phyloP scores from a whole-genome alignment of 2,113 vertebrate genomes.

The Macaca mulatta region DNA sequence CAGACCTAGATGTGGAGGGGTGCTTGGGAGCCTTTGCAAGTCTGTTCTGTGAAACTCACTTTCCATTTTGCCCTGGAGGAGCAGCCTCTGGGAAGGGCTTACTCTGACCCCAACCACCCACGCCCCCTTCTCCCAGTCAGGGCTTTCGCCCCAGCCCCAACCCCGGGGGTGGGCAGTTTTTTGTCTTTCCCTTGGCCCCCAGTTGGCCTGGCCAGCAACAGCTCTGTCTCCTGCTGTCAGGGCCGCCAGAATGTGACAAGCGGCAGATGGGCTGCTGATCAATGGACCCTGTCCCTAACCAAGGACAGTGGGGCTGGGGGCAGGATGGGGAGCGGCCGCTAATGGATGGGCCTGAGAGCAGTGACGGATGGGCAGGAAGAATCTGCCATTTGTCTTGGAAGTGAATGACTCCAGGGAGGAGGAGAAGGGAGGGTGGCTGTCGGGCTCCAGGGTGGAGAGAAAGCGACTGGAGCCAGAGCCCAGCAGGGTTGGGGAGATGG shows the following conservation, averaged over 20 bases:
- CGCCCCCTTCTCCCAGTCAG: not conserved
- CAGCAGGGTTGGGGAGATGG: not conserved
- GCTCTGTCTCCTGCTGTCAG: slow-evolving; percentile 88
- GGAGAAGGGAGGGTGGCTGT: slow-evolving; percentile 50
- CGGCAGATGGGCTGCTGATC: slow-evolving; percentile 91
- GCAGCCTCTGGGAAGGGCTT: not conserved
- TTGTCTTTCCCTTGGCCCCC: slow-evolving; percentile 80
- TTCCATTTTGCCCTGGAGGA: not conserved
- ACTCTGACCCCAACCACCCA: not conserved
- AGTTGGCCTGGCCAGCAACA: slow-evolving; percentile 81
- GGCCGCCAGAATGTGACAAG: slow-evolving; percentile 83
- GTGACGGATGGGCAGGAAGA: slow-evolving; percentile 95
- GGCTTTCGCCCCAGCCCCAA: not conserved
- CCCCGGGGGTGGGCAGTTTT: slow-evolving; percentile 18
- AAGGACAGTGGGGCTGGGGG: slow-evolving; percentile 94
- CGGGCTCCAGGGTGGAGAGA: not conserved
- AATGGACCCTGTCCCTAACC: slow-evolving; percentile 91
- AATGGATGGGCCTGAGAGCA: slow-evolving; percentile 73
- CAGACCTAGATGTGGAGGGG: rapidly evolving
- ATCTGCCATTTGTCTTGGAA: slow-evolving; percentile 94
- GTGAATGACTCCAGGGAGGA: slow-evolving; percentile 88
- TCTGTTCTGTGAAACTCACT: not conserved
- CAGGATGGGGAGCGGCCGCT: slow-evolving; percentile 33
- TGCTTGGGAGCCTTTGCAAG: not conserved
- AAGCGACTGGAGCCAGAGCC: not conserved